Conservation (phyloP, 2,113 vertebrate species). For the Toxotes jaculatrix region DNA sequence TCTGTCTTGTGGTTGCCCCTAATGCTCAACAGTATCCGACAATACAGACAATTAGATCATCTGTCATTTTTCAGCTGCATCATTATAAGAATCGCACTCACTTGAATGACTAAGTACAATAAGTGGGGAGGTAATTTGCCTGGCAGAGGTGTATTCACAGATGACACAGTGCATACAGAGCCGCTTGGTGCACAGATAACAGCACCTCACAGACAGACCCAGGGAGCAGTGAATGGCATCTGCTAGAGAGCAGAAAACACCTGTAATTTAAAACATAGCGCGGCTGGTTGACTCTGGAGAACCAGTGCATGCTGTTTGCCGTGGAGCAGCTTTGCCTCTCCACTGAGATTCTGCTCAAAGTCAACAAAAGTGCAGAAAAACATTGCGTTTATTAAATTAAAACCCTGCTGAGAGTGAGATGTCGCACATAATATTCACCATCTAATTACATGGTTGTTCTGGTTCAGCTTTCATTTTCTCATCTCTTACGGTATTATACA, state of each 20-base stretch:
- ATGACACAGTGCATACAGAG: background rate
- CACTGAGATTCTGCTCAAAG: background rate
- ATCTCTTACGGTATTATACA: background rate
- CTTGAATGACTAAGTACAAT: background rate
- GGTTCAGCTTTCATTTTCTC: slow-evolving; percentile 3
- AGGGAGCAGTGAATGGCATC: background rate
- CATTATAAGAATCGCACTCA: background rate
- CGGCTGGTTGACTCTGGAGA: background rate
- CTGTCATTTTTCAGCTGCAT: background rate
- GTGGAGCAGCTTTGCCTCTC: background rate
- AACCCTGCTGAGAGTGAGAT: slow-evolving; percentile 2
- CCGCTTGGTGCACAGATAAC: background rate
- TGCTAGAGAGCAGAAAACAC: slow-evolving; percentile 15
- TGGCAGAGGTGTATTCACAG: background rate
- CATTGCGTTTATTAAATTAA: slow-evolving; percentile 1
- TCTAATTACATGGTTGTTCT: slow-evolving; percentile 15
- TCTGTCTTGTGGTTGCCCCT: too few relatives aligned
- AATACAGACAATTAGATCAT: too few relatives aligned
- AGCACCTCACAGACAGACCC: background rate
- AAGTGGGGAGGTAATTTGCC: background rate
- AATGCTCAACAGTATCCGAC: too few relatives aligned
- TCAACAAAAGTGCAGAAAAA: background rate
- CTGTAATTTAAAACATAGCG: slow-evolving; percentile 12
- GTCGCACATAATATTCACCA: background rate
- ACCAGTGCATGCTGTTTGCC: background rate